Evolutionary conservation across 2,888 invertebrate genomes (phyloP), one percentile per base, ranked within the genome.

Genomic region (Agrochola circellaris): DNA sequence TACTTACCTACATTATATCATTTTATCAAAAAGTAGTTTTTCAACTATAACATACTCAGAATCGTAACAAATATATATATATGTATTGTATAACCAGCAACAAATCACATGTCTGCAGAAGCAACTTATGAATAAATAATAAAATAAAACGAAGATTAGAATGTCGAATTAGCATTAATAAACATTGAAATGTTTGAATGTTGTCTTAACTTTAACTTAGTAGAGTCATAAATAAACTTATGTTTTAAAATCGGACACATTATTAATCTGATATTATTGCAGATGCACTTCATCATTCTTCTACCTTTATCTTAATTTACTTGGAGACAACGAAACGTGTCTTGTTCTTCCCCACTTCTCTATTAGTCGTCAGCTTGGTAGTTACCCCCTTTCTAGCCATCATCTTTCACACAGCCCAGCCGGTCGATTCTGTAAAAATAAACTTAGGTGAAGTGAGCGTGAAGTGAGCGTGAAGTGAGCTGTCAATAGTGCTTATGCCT

Each of bases 1-100:
- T 67, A 54, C 58, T 54, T 54, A 64, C 1, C 9, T 54, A n/a
- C n/a, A 42, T 30, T 30, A 58, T 38, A 15, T 26, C 30, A 82
- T 67, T 62, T 62, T 15, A 73, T 42, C 38, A 23, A 73, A 66
- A 73, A 66, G 81, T 62, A n/a, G 69, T 73, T 79, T 61, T 69
- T 26, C 84, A 34, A 48, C 54, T 72, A 51, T 26, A 34, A 34
- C 81, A 73, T 67, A 42, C 15, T 20, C 6, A 65, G 34, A 68
- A 38, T 54, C 48, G 38, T 75, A 75, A 20, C 20, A 58, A 60
- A 34, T 38, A 48, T 23, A 17, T 5, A 15, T 34, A 34, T 34
- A 54, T 45, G 38, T 9, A 1, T 38, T 38, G 0, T 38, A 26
- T n/a, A 3, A 58, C 30, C 7, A 65, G 20, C n/a, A 38, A 69